Evolutionary conservation across 2,888 invertebrate species (phyloP), one percentile per base, ranked within the genome.

Genomic region (Ectobius pallidus): DNA sequence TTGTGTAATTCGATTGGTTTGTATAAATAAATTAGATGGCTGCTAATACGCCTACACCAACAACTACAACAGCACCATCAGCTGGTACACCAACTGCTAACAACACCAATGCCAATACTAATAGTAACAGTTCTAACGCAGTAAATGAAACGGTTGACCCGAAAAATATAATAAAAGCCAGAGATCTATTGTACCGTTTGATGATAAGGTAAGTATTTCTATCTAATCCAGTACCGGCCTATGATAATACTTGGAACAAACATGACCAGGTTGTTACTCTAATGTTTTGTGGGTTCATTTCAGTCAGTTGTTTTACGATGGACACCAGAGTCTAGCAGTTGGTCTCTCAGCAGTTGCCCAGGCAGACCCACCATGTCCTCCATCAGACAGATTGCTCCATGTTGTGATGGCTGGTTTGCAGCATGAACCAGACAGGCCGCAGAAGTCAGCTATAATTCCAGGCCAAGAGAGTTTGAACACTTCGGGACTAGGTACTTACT

Each of bases 221-320:
- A 34, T 34, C 6, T 6, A 34, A 34, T 34, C n/a, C n/a, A n/a
- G n/a, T n/a, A n/a, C n/a, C n/a, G n/a, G n/a, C n/a, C n/a, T n/a
- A n/a, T n/a, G n/a, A n/a, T n/a, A n/a, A n/a, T n/a, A n/a, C n/a
- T n/a, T n/a, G n/a, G n/a, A n/a, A n/a, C n/a, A n/a, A n/a, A n/a
- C n/a, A n/a, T n/a, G n/a, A n/a, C n/a, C n/a, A n/a, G n/a, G n/a
- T n/a, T n/a, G n/a, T n/a, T n/a, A n/a, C n/a, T n/a, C n/a, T n/a
- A n/a, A n/a, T n/a, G n/a, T n/a, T n/a, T n/a, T n/a, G n/a, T n/a
- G n/a, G n/a, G n/a, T n/a, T n/a, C 78, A 76, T 85, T 87, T 42
- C 82, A 99, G 99, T 79, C 99, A 99, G 83, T 85, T 99, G 69
- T 96, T 94, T 83, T 99, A 99, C 81, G 99, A 99, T 89, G 99